Conservation (phyloP, 2,797 vertebrate genomes). For the Eospalax fontanierii region DNA sequence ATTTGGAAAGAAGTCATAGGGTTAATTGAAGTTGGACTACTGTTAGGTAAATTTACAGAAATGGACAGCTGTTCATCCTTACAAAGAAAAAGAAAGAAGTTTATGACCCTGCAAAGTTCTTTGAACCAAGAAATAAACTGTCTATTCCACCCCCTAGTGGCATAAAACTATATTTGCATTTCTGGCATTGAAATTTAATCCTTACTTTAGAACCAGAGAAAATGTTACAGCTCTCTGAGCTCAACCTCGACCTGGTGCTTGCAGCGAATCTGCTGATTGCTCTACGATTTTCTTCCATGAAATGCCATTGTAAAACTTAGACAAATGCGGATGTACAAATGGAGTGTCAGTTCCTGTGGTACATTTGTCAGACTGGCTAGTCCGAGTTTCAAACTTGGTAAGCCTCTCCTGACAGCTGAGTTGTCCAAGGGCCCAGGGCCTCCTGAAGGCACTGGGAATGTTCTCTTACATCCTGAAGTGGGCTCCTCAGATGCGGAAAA, state of each 20-base stretch:
- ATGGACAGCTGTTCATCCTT: not conserved
- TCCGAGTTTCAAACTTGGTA: not conserved
- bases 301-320: conserved; percentile 11
- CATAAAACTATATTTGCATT: conserved; percentile 1
- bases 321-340: not conserved
- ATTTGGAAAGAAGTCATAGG: not conserved
- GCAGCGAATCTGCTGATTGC: not conserved
- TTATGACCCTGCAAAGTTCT: not conserved
- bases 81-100: not conserved
- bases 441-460: not conserved
- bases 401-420: not conserved
- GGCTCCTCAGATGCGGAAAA: not conserved
- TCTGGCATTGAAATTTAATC: not conserved
- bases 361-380: not conserved
- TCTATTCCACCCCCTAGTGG: conserved; percentile 69
- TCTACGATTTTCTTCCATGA: not conserved
- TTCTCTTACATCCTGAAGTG: not conserved
- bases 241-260: no score
- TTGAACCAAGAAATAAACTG: not conserved
- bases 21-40: not conserved
- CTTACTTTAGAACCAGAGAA: not conserved
- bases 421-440: not conserved
- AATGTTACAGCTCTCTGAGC: not conserved
- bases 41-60: conserved; percentile 21
- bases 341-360: not conserved